phyloP scores from a whole-genome alignment of 2,888 invertebrate species.

The Periphyllus acericola region DNA sequence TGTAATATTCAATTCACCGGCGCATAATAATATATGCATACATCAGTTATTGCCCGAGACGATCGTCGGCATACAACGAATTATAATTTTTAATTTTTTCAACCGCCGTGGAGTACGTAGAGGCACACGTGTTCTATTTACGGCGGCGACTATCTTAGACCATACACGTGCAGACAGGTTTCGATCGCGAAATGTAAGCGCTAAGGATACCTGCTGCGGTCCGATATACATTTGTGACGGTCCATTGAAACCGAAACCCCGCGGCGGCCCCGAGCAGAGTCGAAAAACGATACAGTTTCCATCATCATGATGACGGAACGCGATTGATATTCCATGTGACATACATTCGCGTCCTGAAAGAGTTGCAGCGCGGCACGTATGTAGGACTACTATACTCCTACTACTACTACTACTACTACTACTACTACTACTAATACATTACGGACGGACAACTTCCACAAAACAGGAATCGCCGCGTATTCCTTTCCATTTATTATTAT shows the following conservation, averaged over 20 bases:
- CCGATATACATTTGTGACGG: slow-evolving; percentile 29
- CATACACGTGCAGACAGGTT: background rate
- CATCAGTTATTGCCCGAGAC: slow-evolving; percentile 5
- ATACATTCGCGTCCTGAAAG: slow-evolving; percentile 48
- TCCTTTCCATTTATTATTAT: slow-evolving; percentile 50
- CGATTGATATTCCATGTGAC: slow-evolving; percentile 46
- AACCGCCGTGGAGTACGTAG: background rate
- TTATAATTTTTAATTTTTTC: too few species aligned
- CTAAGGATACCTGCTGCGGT: slow-evolving; percentile 42
- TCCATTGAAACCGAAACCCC: slow-evolving; percentile 59
- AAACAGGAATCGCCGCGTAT: slow-evolving; percentile 52
- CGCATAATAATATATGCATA: background rate
- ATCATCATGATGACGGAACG: slow-evolving; percentile 31
- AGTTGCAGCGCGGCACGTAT: background rate
- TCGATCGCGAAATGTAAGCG: slow-evolving; percentile 15
- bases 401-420: background rate
- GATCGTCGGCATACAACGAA: background rate
- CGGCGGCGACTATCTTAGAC: slow-evolving; percentile 1
- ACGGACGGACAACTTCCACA: slow-evolving; percentile 16
- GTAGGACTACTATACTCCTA: background rate
- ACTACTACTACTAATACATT: too few species aligned
- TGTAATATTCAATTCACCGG: background rate
- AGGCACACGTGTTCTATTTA: background rate
- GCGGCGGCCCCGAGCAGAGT: background rate
- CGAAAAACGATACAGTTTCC: slow-evolving; percentile 54